These are phyloP conservation scores for Portevinia maculata DNA, from an alignment of 2,888 invertebrate species.

Conservation along the genomic window DNA sequence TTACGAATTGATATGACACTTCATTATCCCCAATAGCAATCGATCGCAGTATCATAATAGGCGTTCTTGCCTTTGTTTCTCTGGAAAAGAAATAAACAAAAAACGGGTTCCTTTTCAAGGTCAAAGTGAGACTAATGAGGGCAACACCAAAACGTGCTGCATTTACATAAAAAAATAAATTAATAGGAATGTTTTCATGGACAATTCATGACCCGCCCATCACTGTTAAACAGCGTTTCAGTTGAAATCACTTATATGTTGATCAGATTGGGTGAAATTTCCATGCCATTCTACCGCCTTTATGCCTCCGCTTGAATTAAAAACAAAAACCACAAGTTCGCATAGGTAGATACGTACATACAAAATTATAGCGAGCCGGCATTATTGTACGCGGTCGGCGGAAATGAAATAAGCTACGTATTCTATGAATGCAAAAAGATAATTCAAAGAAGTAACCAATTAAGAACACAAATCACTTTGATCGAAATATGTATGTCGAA, in stretches of 20 bases:
- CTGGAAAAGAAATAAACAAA: neutral
- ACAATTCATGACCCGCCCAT: conserved; percentile 12
- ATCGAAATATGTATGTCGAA: no score
- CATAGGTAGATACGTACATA: no score
- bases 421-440: conserved; percentile 15
- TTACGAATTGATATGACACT: no score
- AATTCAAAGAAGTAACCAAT: neutral
- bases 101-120: conserved; percentile 26
- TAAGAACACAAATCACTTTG: conserved; percentile 12
- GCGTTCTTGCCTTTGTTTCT: no score
- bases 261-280: conserved; percentile 37
- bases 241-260: conserved; percentile 50
- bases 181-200: conserved; percentile 20
- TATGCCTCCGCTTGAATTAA: conserved; percentile 26
- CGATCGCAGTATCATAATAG: no score
- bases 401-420: neutral
- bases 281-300: conserved; percentile 12
- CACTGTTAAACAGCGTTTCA: conserved; percentile 38
- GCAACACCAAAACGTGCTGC: conserved; percentile 1
- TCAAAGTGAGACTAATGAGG: conserved; percentile 18
- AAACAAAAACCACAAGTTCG: conserved; percentile 10
- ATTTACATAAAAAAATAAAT: conserved; percentile 27
- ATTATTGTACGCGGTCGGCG: no score
- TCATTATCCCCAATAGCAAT: no score
- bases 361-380: no score